phyloP scores from a whole-genome alignment of 2,888 invertebrate species.

The Leptothorax acervorum region DNA sequence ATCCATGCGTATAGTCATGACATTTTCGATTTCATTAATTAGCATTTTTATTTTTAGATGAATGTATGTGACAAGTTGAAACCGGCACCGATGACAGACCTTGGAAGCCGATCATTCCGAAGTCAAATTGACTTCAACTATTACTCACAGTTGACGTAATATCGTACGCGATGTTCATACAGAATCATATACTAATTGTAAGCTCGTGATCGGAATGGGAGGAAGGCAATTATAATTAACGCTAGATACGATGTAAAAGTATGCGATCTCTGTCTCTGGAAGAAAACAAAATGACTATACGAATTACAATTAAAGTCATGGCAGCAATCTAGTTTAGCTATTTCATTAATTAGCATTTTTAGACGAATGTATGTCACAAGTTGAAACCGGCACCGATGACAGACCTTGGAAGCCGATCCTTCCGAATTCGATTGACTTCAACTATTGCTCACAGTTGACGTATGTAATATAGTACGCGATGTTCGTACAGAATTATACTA shows the following conservation, averaged over 20 bases:
- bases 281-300: not conserved
- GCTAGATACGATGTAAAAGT: not conserved
- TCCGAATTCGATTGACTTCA: not conserved
- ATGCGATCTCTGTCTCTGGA: not conserved
- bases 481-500: not conserved
- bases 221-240: too few species aligned
- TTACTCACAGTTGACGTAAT: not conserved
- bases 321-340: not conserved
- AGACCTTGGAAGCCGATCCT: not conserved
- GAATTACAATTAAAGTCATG: not conserved
- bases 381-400: not conserved
- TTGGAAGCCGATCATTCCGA: not conserved
- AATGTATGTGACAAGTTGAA: not conserved
- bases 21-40: constrained; percentile 2
- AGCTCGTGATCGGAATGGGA: not conserved
- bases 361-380: not conserved
- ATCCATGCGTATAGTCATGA: not conserved
- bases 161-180: not conserved
- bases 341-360: not conserved
- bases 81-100: not conserved
- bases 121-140: not conserved
- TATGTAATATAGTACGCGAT: constrained; percentile 5
- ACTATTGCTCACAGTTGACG: not conserved
- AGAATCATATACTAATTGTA: not conserved
- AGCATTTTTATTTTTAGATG: not conserved